These are phyloP conservation scores for Orycteropus afer DNA, from an alignment of 2,113 vertebrate genomes.

Conservation along the genomic window DNA sequence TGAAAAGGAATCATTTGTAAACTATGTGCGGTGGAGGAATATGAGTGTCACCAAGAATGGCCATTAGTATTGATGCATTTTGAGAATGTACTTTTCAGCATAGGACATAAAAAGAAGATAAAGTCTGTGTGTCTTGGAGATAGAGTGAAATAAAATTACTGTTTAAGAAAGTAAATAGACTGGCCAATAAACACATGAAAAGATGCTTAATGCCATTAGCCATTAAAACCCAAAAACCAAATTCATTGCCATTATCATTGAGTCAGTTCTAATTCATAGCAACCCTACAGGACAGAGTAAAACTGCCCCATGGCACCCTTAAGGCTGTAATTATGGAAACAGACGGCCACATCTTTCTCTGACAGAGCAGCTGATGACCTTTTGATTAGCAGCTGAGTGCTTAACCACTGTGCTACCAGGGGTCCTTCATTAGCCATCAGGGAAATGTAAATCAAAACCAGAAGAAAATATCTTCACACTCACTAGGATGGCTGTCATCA, in stretches of 20 bases:
- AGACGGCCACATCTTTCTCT: too few relatives aligned
- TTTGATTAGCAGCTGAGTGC: too few relatives aligned
- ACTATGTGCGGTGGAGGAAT: background rate
- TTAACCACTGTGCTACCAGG: too few relatives aligned
- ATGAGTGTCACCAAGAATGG: background rate
- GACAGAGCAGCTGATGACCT: too few relatives aligned
- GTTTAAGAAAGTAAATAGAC: background rate
- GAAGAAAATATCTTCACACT: background rate
- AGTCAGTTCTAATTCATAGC: too few relatives aligned
- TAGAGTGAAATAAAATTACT: background rate
- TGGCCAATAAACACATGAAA: too few relatives aligned
- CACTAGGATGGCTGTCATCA: background rate
- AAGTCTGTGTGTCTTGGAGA: background rate
- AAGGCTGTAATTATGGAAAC: too few relatives aligned
- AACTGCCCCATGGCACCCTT: too few relatives aligned
- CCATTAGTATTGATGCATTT: background rate
- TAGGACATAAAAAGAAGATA: background rate
- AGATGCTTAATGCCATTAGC: too few relatives aligned
- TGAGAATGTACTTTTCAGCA: background rate
- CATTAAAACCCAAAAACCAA: too few relatives aligned
- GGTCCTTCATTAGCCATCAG: background rate
- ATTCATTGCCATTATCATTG: too few relatives aligned
- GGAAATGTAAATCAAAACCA: background rate
- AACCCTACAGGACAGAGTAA: too few relatives aligned
- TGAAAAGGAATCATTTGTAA: background rate